These are phyloP conservation scores for Lycophotia porphyrea DNA, from an alignment of 2,888 invertebrate genomes.

Conservation along the genomic window DNA sequence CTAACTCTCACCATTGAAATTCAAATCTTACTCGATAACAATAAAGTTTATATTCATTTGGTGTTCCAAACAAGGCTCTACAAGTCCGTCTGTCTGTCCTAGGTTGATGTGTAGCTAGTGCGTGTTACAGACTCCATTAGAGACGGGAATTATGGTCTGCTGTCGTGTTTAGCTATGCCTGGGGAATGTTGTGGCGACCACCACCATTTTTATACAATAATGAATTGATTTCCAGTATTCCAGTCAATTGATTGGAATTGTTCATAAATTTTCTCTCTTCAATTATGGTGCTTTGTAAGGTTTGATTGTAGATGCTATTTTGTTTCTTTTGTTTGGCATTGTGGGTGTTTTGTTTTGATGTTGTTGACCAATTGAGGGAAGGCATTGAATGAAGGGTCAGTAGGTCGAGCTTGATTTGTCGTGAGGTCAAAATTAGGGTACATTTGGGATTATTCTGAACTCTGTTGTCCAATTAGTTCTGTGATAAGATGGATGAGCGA, in stretches of 20 bases:
- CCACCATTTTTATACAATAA: conserved; percentile 78
- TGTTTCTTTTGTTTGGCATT: conserved; percentile 7
- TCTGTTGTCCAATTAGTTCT: not conserved
- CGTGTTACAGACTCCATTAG: conserved; percentile 87
- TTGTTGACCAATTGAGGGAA: conserved; percentile 11
- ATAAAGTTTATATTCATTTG: conserved; percentile 71
- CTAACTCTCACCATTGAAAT: conserved; percentile 49
- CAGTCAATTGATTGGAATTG: conserved; percentile 45
- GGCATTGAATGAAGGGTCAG: conserved; percentile 5
- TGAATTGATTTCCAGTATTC: conserved; percentile 62
- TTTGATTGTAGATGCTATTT: conserved; percentile 7
- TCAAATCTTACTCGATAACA: conserved; percentile 52
- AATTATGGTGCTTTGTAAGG: conserved; percentile 11
- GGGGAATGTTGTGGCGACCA: conserved; percentile 78
- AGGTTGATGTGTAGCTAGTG: conserved; percentile 84
- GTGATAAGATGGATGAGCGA: not conserved
- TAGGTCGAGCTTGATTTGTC: not conserved
- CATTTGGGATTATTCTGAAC: not conserved
- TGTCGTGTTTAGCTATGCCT: conserved; percentile 79
- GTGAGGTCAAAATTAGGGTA: not conserved
- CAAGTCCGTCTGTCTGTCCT: conserved; percentile 78
- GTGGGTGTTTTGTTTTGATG: conserved; percentile 24
- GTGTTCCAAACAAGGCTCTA: conserved; percentile 55
- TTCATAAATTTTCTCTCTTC: conserved; percentile 25
- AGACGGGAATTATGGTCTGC: conserved; percentile 81